Base-by-base conservation (phyloP, 2,888 invertebrate genomes). In the Muscina levida region DNA sequence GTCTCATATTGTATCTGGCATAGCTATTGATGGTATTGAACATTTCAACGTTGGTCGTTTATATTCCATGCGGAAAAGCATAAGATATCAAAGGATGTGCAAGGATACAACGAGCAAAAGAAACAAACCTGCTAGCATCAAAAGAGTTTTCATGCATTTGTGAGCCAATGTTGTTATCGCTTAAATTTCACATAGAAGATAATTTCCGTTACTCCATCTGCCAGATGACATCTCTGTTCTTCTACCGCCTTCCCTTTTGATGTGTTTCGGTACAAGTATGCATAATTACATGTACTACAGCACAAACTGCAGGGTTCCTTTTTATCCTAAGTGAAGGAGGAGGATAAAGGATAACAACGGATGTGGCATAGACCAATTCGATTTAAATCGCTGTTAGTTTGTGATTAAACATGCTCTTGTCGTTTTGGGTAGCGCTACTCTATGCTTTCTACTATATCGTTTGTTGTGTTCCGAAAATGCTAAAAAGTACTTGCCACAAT, bases 11-110 rank as follows among this genome's bases (percentile, higher is more conserved):
- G 59, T 59, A 59, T 39, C 59, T n/a, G n/a, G n/a, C 62, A 37
- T 42, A 42, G 39, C 42, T 62, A 62, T 67, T 51, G 67, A 67
- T 67, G 67, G 31, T 48, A 67, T 48, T 67, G 67, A 67, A 48
- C 48, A 67, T 48, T 51, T 31, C 67, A 48, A 51, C 15, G 48
- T 48, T 8, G 13, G 48, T 67, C 19, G 17, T 48, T 67, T 51
- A 48, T 67, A 67, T 67, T 48, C 67, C 26, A 48, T 24, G 24
- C 24, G 37, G 67, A 31, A 67, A 48, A 31, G 31, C 8, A 31
- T 31, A 31, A 31, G 31, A 31, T 8, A 31, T 31, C 31, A 31
- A 3, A 31, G 31, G 22, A 37, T 42, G 42, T 62, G 39, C 22
- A 62, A 62, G 62, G 62, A 62, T 42, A 22, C n/a, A 37, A 22